A percentile compares a stretch with the other conserved stretches of the same genome.
Conservation (phyloP, 1,140 invertebrate genomes). For the Limonius californicus region DNA sequence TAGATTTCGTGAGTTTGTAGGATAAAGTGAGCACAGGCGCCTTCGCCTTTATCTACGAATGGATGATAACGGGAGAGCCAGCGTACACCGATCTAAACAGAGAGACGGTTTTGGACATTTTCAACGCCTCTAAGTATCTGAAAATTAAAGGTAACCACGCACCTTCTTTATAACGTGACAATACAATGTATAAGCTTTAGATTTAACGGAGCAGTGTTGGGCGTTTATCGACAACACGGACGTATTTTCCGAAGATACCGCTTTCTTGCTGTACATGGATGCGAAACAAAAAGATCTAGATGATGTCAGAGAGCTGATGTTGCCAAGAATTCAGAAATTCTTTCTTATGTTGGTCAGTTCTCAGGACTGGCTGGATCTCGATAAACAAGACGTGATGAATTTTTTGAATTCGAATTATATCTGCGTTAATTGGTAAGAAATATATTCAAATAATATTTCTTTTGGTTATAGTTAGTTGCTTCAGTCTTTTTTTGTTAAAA, state of each 20-base stretch:
- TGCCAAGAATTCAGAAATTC: constrained; percentile 66
- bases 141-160: constrained; percentile 60
- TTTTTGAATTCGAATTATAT: constrained; percentile 65
- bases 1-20: constrained; percentile 29
- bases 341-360: constrained; percentile 68
- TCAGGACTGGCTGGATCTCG: constrained; percentile 62
- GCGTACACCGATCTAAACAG: constrained; percentile 57
- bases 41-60: constrained; percentile 67
- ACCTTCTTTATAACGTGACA: too few species aligned
- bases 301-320: constrained; percentile 65
- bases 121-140: constrained; percentile 62
- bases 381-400: constrained; percentile 58
- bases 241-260: constrained; percentile 65
- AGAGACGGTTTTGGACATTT: constrained; percentile 65
- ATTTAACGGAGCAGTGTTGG: constrained; percentile 70
- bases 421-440: constrained; percentile 66
- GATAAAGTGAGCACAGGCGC: constrained; percentile 46
- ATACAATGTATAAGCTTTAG: constrained; percentile 46
- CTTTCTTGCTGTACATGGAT: constrained; percentile 64
- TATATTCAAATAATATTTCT: too few species aligned
- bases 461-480: too few species aligned
- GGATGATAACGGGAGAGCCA: constrained; percentile 64
- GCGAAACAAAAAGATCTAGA: constrained; percentile 53
- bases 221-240: constrained; percentile 63
- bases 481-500: too few species aligned